phyloP scores from a whole-genome alignment of 2,888 invertebrate genomes.

The Uropetala carovei region DNA sequence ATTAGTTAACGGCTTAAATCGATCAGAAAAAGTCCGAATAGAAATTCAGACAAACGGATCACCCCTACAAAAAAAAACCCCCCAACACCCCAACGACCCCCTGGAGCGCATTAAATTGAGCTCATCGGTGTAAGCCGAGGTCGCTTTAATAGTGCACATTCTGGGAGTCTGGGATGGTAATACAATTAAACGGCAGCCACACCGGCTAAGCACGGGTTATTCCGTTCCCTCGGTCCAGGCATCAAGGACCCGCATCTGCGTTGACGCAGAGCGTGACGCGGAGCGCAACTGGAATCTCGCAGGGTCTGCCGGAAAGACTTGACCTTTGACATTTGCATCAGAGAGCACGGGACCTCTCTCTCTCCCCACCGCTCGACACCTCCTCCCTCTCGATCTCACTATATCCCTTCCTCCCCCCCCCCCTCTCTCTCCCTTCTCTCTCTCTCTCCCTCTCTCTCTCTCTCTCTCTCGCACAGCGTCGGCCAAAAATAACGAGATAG shows the following conservation, averaged over 20 bases:
- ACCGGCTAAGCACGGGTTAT: not conserved
- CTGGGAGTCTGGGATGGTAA: not conserved
- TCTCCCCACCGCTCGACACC: not conserved
- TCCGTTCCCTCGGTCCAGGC: not conserved
- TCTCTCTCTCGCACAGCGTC: not conserved
- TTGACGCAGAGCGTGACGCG: conserved; percentile 56
- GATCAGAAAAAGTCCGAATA: not conserved
- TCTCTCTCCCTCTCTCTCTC: not conserved
- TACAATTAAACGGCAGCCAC: not conserved
- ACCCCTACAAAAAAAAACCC: not conserved
- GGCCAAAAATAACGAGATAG: not conserved
- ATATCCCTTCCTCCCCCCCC: not conserved
- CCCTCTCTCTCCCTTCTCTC: not conserved
- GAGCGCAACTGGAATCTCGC: conserved; percentile 13
- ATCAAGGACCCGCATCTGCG: conserved; percentile 8
- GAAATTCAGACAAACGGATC: not conserved
- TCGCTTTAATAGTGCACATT: not conserved
- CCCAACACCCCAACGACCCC: not conserved
- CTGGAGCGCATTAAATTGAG: not conserved
- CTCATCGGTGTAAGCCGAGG: not conserved
- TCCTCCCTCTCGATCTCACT: not conserved
- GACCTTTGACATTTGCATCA: conserved; percentile 61
- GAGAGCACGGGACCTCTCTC: conserved; percentile 1
- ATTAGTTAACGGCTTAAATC: not conserved
- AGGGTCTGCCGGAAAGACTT: not conserved